Conservation (phyloP, 2,797 vertebrate species). For the Anas flavirostris region DNA sequence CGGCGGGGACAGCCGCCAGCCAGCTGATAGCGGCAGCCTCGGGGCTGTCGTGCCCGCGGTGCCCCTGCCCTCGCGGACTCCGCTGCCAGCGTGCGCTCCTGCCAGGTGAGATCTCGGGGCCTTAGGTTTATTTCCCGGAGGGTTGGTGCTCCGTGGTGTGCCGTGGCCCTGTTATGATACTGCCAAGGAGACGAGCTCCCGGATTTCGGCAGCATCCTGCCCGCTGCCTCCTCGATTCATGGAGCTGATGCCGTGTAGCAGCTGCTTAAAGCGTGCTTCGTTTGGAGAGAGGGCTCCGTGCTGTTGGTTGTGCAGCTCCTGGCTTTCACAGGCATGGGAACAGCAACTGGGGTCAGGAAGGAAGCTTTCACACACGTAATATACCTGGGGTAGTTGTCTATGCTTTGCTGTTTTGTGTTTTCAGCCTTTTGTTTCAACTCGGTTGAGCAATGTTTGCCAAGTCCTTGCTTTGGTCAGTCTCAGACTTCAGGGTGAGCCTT, state of each 20-base stretch:
- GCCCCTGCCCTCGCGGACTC: background rate
- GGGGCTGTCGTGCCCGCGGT: slow-evolving; percentile 1
- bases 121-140: background rate
- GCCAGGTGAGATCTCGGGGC: slow-evolving; percentile 43
- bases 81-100: background rate
- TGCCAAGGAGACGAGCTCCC: background rate
- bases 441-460: background rate
- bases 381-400: background rate
- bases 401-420: background rate
- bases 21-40: slow-evolving; percentile 60
- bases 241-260: background rate
- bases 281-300: background rate
- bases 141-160: accelerated
- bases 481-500: background rate
- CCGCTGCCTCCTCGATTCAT: background rate
- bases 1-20: slow-evolving; percentile 58
- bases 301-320: background rate
- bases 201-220: background rate
- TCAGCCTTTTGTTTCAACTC: background rate
- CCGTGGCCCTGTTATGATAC: background rate
- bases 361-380: background rate
- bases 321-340: background rate
- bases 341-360: background rate
- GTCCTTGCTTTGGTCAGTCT: background rate
- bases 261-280: background rate